Evolutionary conservation across 1,140 invertebrate genomes (phyloP), one percentile per base, ranked within the genome.

Genomic region (Drosophila athabasca): DNA sequence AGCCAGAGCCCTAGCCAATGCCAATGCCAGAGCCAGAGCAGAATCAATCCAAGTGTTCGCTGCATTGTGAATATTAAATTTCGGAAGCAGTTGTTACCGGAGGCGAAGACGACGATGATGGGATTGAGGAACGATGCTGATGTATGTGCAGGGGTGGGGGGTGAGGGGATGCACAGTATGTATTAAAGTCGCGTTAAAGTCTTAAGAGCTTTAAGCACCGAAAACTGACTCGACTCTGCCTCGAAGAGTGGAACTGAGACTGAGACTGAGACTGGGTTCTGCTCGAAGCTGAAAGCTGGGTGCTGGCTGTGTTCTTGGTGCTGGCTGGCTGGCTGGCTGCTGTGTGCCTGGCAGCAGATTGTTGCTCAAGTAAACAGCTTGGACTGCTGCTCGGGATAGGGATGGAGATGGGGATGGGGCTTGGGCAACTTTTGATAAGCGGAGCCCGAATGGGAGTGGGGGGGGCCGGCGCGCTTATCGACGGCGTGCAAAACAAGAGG

Each of bases 361-460:
- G 82, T 85, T 85, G 82, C 78, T 88, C 74, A 85, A 87, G 82
- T 85, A 85, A 85, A 85, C 82, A 85, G 82, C 83, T 85, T 83
- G 78, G 52, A 66, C 67, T 50, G 48, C 54, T 39, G 35, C 35
- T 39, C 9, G 3, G 35, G 9, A 9, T 35, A 9, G 9, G 31
- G 3, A 3, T 39, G 35, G 31, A 8, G 8, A 2, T 35, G 9
- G 0, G 8, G 31, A 8, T 35, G 8, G 35, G 51, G 53, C 71
- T 74, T 65, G 82, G 69, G 79, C 66, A 85, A 85, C 83, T 85
- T 85, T 85, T 85, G 82, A 85, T 85, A 85, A 85, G 81, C 72
- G 66, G 54, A 46, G 39, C 15, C 43, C 9, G 3, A 61, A 17
- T 51, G 35, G n/a, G 3, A 61, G 24, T 51, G 35, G 49, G 29